Conservation (phyloP, 1,140 invertebrate species). For the Rhagoletis pomonella region DNA sequence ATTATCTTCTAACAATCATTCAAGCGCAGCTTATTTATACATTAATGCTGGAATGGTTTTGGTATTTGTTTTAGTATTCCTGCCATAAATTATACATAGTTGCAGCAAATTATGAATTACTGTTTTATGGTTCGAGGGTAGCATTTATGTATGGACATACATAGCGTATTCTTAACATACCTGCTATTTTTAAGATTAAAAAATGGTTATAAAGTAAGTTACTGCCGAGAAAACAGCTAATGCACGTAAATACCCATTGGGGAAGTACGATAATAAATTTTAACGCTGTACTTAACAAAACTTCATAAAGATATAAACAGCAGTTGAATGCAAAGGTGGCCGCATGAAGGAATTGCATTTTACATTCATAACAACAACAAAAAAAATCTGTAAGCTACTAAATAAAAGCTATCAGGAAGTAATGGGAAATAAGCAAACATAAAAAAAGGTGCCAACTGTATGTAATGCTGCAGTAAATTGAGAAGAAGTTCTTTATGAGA, state of each 20-base stretch:
- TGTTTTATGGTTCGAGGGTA: neutral
- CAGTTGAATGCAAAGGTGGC: too few species aligned
- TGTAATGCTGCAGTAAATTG: too few species aligned
- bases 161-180: neutral
- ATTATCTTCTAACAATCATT: too few species aligned
- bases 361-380: too few species aligned
- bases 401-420: too few species aligned
- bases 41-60: too few species aligned
- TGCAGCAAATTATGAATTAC: slow-evolving; percentile 21
- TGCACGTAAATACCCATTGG: neutral
- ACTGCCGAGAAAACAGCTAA: neutral
- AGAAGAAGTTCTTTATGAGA: too few species aligned
- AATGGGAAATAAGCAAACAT: too few species aligned
- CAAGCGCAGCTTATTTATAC: neutral
- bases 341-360: too few species aligned
- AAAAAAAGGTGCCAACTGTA: too few species aligned
- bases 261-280: neutral
- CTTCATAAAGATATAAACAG: too few species aligned
- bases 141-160: neutral
- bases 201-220: neutral
- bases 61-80: neutral
- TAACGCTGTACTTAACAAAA: neutral
- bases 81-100: neutral
- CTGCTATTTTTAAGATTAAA: neutral
- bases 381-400: too few species aligned